Base-by-base conservation (phyloP, 2,113 vertebrate genomes). In the Microcebus lehilahytsara region DNA sequence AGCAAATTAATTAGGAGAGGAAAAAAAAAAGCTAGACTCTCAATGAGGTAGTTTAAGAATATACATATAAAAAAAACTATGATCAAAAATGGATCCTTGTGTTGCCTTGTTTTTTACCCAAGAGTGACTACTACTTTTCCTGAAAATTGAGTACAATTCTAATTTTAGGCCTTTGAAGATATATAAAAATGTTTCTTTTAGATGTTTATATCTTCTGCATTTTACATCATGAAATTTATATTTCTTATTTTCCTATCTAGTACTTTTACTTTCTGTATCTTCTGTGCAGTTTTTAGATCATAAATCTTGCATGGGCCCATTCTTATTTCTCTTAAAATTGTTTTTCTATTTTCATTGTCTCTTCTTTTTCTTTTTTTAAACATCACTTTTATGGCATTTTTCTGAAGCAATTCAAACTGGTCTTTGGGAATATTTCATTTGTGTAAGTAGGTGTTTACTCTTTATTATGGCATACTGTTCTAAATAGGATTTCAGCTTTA, bases 391-490 rank as follows among this genome's bases (percentile, higher is more conserved):
- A 84, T 86, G 58, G 6, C 85, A 37, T 89, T 93, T 88, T 95
- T 42, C 27, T 66, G 9, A 42, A 25, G 75, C n/a, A 87, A 10
- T 42, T 77, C 25, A 79, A 46, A 46, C 14, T 80, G 42, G 30
- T 51, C n/a, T 97, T 88, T 94, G 60, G 46, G 30, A 75, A 37
- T 87, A 58, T 93, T 95, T 83, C 23, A 32, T 56, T 97, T 86
- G 42, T 89, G 10, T 53, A 79, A 92, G 12, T 37, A 91, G 23
- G 19, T 75, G 23, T 87, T 97, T 90, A 91, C 27, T 16, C n/a
- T 91, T 81, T 40, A 27, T 72, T 86, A 16, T 81, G 32, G 16
- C 9, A 34, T 85, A 66, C 8, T 86, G 9, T 85, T 84, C 64
- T 89, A 87, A 51, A 17, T 23, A 87, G 53, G 11, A 85, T 90